Evolutionary conservation across 2,797 vertebrate species (phyloP).

Genomic region (Craterocephalus amniculus): DNA sequence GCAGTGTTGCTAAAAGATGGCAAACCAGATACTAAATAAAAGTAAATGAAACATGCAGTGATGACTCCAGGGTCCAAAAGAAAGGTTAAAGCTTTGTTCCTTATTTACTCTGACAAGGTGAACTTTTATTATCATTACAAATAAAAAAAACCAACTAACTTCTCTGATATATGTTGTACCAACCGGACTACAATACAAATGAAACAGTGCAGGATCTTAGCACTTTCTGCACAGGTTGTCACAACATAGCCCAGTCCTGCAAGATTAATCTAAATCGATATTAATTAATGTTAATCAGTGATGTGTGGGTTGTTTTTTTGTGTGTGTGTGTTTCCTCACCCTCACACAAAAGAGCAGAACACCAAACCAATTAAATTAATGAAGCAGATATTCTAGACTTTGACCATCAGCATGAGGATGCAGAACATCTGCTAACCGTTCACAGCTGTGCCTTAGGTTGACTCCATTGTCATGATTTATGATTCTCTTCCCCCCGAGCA

Average conservation of each 20-base stretch:
- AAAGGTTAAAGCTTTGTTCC: not conserved
- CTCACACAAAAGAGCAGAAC: slow-evolving; percentile 25
- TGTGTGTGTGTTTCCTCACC: slow-evolving; percentile 12
- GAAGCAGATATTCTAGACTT: slow-evolving; percentile 59
- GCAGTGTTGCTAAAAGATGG: no score
- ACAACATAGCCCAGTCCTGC: slow-evolving; percentile 52
- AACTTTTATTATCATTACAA: not conserved
- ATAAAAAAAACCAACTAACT: not conserved
- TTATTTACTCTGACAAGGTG: not conserved
- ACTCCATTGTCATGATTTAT: slow-evolving; percentile 48
- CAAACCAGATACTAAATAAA: not conserved
- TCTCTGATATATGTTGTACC: not conserved
- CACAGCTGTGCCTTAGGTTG: slow-evolving; percentile 33
- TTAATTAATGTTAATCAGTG: slow-evolving; percentile 79
- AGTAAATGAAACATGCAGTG: not conserved
- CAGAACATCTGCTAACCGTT: slow-evolving; percentile 37
- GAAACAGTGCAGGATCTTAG: slow-evolving; percentile 38
- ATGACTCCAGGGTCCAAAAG: no score
- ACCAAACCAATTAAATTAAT: slow-evolving; percentile 72
- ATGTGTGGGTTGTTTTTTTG: slow-evolving; percentile 43
- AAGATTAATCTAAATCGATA: slow-evolving; percentile 78
- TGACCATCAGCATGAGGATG: slow-evolving; percentile 32
- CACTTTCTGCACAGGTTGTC: slow-evolving; percentile 38
- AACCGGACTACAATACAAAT: slow-evolving; percentile 5
- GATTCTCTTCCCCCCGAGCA: slow-evolving; percentile 17